phyloP scores from a whole-genome alignment of 2,888 invertebrate genomes.

The Furcula furcula region DNA sequence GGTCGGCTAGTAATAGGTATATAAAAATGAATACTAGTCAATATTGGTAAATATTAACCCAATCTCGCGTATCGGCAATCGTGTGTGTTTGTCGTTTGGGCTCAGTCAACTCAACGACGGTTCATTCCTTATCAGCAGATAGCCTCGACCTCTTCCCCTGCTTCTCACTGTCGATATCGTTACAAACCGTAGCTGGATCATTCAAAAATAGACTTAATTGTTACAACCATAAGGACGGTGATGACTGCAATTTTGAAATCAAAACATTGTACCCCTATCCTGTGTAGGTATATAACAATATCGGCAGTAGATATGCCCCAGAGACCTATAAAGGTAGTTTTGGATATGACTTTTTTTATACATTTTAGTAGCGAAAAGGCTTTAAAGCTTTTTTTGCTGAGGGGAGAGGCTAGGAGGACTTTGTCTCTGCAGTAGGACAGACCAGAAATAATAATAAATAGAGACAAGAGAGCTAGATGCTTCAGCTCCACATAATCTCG shows the following conservation, averaged over 20 bases:
- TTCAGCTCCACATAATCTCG: no score
- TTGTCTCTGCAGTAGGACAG: no score
- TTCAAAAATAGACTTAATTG: slow-evolving; percentile 33
- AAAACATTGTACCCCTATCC: slow-evolving; percentile 46
- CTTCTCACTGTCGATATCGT: slow-evolving; percentile 40
- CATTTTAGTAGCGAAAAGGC: no score
- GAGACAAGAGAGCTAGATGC: no score
- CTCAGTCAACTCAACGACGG: slow-evolving; percentile 54
- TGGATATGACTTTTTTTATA: slow-evolving; percentile 8
- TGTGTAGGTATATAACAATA: slow-evolving; percentile 50
- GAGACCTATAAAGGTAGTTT: slow-evolving; percentile 29
- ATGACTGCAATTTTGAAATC: slow-evolving; percentile 24
- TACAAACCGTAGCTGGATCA: slow-evolving; percentile 8
- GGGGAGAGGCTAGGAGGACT: no score
- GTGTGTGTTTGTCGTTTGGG: slow-evolving; percentile 47
- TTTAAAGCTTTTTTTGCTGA: no score
- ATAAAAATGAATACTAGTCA: neutral
- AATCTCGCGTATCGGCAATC: slow-evolving; percentile 28
- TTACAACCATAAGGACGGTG: slow-evolving; percentile 13
- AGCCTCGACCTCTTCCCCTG: slow-evolving; percentile 74
- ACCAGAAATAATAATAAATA: no score
- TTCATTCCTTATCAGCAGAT: slow-evolving; percentile 64
- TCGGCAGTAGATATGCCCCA: slow-evolving; percentile 42
- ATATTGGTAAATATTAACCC: slow-evolving; percentile 14
- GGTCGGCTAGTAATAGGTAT: no score